phyloP scores from a whole-genome alignment of 2,113 vertebrate genomes.

The Corynorhinus townsendii region DNA sequence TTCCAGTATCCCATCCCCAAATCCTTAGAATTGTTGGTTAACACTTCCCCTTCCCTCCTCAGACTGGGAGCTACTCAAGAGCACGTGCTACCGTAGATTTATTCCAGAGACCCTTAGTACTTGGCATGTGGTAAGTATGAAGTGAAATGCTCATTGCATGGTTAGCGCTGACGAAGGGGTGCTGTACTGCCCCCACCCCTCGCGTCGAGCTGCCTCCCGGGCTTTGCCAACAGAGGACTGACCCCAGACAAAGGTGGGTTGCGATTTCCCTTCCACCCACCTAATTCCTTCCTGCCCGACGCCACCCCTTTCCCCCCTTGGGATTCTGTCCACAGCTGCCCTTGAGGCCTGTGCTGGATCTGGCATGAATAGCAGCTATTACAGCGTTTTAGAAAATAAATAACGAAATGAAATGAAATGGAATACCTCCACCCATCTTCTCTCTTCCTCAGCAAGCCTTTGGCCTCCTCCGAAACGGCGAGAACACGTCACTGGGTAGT shows the following conservation, averaged over 20 bases:
- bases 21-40: neutral
- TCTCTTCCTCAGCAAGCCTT: neutral
- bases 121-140: neutral
- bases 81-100: neutral
- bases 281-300: conserved; percentile 39
- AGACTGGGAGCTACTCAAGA: neutral
- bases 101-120: neutral
- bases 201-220: neutral
- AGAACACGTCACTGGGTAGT: neutral
- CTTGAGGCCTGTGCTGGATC: neutral
- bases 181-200: neutral
- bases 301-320: neutral
- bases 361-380: neutral
- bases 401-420: neutral
- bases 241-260: neutral
- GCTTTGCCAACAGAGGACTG: neutral
- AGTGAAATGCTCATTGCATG: neutral
- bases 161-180: neutral
- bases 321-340: conserved; percentile 21
- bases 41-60: neutral
- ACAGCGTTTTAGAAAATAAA: neutral
- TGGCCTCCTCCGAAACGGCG: neutral
- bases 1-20: neutral
- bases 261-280: neutral
- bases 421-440: neutral